Evolutionary conservation across 2,888 invertebrate genomes (phyloP).

Genomic region (Cyclophora punctaria): DNA sequence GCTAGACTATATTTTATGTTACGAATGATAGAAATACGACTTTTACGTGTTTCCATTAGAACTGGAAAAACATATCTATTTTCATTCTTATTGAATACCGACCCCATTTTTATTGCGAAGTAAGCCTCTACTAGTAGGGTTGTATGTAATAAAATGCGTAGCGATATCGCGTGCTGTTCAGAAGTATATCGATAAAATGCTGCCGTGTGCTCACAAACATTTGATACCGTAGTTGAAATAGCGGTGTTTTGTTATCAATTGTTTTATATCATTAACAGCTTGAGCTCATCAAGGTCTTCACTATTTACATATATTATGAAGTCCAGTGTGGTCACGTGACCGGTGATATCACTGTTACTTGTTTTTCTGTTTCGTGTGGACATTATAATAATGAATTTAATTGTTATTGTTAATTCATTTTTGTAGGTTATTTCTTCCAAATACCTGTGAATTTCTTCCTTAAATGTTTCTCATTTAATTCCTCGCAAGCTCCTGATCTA

Average conservation of each 20-base stretch:
- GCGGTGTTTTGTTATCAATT: slow-evolving; percentile 15
- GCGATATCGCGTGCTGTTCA: slow-evolving; percentile 11
- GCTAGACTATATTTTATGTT: too few relatives aligned
- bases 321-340: slow-evolving; percentile 27
- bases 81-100: slow-evolving; percentile 14
- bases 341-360: slow-evolving; percentile 22
- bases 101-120: slow-evolving; percentile 13
- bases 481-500: too few relatives aligned
- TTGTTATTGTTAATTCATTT: too few relatives aligned
- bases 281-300: slow-evolving; percentile 26
- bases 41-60: slow-evolving; percentile 6
- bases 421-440: too few relatives aligned
- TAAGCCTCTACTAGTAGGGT: slow-evolving; percentile 9
- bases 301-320: slow-evolving; percentile 29
- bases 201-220: slow-evolving; percentile 1
- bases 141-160: slow-evolving; percentile 16
- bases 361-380: too few relatives aligned
- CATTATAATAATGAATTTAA: too few relatives aligned
- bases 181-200: slow-evolving; percentile 12
- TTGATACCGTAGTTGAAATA: slow-evolving; percentile 1
- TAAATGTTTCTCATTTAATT: too few relatives aligned
- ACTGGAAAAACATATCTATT: slow-evolving; percentile 15
- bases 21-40: slow-evolving; percentile 1
- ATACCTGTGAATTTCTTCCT: too few relatives aligned
- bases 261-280: slow-evolving; percentile 18